Conservation (phyloP, 2,113 vertebrate species). For the Ptyas mucosa region DNA sequence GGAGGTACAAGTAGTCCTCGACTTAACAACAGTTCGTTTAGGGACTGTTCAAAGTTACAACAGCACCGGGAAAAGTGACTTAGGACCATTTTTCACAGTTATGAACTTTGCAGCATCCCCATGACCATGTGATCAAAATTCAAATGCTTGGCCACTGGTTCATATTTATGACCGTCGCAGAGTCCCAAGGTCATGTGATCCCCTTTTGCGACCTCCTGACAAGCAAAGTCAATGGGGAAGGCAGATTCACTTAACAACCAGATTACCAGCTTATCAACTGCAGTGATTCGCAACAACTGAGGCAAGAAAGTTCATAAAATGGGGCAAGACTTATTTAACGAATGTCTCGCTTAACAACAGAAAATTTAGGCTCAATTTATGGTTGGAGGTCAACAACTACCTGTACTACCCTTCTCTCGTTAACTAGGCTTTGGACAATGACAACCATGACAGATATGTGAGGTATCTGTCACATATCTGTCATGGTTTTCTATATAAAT, state of each 20-base stretch:
- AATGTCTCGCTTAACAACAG: neutral
- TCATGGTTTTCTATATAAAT: neutral
- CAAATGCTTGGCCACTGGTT: neutral
- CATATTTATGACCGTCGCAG: neutral
- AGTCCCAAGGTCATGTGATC: neutral
- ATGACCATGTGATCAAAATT: neutral
- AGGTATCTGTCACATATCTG: too few species aligned
- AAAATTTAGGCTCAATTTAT: neutral
- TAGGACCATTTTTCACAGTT: neutral
- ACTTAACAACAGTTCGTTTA: neutral
- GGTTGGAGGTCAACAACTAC: neutral
- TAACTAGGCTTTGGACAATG: neutral
- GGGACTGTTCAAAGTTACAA: neutral
- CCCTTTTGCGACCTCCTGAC: neutral
- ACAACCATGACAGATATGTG: too few species aligned
- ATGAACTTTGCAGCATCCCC: neutral
- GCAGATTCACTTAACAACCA: neutral
- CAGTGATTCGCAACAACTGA: neutral
- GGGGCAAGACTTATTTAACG: neutral
- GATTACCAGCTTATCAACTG: neutral
- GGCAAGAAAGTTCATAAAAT: neutral
- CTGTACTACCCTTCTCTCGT: neutral
- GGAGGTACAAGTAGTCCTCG: neutral
- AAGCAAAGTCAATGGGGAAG: neutral
- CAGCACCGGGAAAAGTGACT: neutral